A percentile compares a stretch with the other conserved stretches of the same genome.
phyloP scores from a whole-genome alignment of 2,113 vertebrate genomes.

The Dicaeum eximium region DNA sequence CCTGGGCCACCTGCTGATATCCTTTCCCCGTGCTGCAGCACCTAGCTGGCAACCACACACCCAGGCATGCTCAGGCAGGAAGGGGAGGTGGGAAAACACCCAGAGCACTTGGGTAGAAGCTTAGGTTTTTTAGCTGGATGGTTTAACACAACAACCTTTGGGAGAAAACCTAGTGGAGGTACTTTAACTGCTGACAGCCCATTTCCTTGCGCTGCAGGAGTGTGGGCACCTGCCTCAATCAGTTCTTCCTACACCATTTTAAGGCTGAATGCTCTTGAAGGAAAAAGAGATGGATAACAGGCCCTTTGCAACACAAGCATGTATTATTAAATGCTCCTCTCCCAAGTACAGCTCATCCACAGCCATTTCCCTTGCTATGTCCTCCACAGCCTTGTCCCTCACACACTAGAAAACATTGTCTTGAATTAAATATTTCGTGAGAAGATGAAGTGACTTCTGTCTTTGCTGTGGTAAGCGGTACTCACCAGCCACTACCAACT shows the following conservation, averaged over 20 bases:
- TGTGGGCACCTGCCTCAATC: background rate
- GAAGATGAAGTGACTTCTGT: background rate
- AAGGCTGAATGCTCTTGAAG: background rate
- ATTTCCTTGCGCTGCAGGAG: background rate
- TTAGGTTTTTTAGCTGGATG: background rate
- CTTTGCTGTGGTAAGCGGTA: background rate
- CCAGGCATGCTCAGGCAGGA: accelerated
- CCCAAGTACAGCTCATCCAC: background rate
- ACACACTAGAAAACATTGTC: background rate
- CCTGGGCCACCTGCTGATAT: background rate
- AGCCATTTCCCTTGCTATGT: background rate
- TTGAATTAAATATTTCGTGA: background rate
- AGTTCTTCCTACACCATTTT: background rate
- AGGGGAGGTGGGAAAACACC: background rate
- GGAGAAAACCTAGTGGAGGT: background rate
- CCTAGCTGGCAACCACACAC: background rate
- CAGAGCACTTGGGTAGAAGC: accelerated
- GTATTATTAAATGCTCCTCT: background rate
- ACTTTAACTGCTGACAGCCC: background rate
- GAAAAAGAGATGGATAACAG: background rate
- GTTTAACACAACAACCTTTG: background rate
- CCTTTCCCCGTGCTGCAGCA: accelerated
- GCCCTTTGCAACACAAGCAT: background rate
- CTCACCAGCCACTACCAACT: background rate
- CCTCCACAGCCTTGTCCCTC: background rate